Percentiles rank a stretch among this genome's conserved stretches.
These are phyloP conservation scores for Graptemys geographica DNA, from an alignment of 2,797 vertebrate species.

Conservation along the genomic window DNA sequence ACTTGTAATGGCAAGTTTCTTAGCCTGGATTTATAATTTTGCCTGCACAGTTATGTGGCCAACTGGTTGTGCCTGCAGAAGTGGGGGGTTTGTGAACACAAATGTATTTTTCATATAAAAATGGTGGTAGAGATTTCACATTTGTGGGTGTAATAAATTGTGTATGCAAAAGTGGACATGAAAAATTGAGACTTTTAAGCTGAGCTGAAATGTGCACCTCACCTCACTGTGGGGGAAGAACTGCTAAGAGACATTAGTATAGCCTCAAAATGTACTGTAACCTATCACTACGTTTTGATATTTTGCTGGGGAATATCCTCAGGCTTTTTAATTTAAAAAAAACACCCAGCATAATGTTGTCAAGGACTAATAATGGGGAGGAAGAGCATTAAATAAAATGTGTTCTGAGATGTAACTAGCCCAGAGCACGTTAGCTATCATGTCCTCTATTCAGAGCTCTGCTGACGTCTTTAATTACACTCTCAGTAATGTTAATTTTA, in stretches of 20 bases:
- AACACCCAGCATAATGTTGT: background rate
- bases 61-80: background rate
- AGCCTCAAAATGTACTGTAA: background rate
- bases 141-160: background rate
- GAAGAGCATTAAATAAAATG: background rate
- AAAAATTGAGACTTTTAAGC: background rate
- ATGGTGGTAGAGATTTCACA: background rate
- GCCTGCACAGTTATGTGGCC: background rate
- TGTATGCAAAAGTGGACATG: background rate
- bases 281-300: background rate
- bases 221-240: background rate
- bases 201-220: background rate
- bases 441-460: constrained; percentile 40
- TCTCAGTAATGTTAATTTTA: constrained; percentile 69
- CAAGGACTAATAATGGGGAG: background rate
- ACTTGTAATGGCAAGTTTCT: background rate
- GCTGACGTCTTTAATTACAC: constrained; percentile 60
- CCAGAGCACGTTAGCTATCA: constrained; percentile 2
- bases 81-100: background rate
- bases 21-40: background rate
- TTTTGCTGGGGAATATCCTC: background rate
- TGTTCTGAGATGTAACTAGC: background rate
- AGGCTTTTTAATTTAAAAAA: constrained; percentile 2
- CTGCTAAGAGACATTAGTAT: background rate
- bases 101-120: background rate